Conservation (phyloP, 2,888 invertebrate species). For the Meloe dianella region DNA sequence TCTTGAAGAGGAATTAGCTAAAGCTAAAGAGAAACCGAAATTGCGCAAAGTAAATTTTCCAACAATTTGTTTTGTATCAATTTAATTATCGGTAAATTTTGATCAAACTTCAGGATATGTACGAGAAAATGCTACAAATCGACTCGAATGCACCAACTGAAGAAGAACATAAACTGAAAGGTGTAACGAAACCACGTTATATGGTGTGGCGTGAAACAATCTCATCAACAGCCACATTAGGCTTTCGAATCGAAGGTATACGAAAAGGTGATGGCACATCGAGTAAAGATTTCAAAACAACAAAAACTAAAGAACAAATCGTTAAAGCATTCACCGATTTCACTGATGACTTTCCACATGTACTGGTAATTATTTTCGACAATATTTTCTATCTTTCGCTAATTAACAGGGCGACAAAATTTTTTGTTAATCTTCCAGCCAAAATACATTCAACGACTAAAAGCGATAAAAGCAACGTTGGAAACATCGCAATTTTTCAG, state of each 20-base stretch:
- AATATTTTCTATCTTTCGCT: background rate
- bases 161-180: slow-evolving; percentile 88
- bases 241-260: slow-evolving; percentile 96
- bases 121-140: slow-evolving; percentile 96
- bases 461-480: slow-evolving; percentile 81
- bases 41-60: slow-evolving; percentile 73
- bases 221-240: slow-evolving; percentile 94
- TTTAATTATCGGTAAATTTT: background rate
- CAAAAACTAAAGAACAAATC: slow-evolving; percentile 83
- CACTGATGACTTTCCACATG: slow-evolving; percentile 77
- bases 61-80: no score
- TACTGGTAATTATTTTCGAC: slow-evolving; percentile 69
- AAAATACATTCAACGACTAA: slow-evolving; percentile 83
- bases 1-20: slow-evolving; percentile 91
- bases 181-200: slow-evolving; percentile 92
- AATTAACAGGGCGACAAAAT: background rate
- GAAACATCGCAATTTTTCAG: slow-evolving; percentile 89
- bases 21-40: slow-evolving; percentile 94
- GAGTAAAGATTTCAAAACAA: slow-evolving; percentile 94
- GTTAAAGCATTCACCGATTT: slow-evolving; percentile 82
- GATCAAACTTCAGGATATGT: slow-evolving; percentile 78
- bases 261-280: slow-evolving; percentile 89
- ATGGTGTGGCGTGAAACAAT: slow-evolving; percentile 97
- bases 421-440: slow-evolving; percentile 73
- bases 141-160: slow-evolving; percentile 87